Conservation (phyloP, 2,888 invertebrate species). For the Itoplectis maculator region DNA sequence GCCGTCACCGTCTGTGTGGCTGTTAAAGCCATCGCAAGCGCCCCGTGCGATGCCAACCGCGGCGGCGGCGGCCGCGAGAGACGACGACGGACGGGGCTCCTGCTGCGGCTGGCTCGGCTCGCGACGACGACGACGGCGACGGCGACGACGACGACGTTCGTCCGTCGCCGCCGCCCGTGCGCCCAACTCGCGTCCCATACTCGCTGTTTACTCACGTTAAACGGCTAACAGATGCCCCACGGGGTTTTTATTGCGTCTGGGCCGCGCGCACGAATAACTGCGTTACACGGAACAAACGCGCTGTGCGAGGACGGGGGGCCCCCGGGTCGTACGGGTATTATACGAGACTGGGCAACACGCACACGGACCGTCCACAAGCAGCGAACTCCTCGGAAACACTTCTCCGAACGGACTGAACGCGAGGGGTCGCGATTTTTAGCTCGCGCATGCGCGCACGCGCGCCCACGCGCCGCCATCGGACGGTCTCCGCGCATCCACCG, state of each 20-base stretch:
- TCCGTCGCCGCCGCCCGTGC: conserved; percentile 18
- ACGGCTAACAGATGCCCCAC: not conserved
- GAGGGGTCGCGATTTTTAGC: conserved; percentile 78
- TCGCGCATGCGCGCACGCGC: conserved; percentile 74
- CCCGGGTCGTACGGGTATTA: conserved; percentile 53
- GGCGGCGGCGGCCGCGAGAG: conserved; percentile 5
- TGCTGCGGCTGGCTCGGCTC: too few relatives aligned
- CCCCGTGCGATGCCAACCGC: conserved; percentile 31
- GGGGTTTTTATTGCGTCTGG: not conserved
- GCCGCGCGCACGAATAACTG: conserved; percentile 35
- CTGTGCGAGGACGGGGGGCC: conserved; percentile 63
- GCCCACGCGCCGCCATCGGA: conserved; percentile 16
- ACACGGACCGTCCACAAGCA: conserved; percentile 71
- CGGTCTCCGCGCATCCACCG: too few relatives aligned
- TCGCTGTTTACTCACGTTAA: conserved; percentile 35
- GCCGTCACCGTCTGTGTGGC: conserved; percentile 80
- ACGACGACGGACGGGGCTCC: conserved; percentile 37
- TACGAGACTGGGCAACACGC: conserved; percentile 67
- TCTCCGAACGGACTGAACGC: conserved; percentile 78
- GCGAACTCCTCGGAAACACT: conserved; percentile 77
- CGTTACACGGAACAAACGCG: conserved; percentile 48
- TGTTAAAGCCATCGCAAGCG: conserved; percentile 50
- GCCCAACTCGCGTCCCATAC: not conserved
- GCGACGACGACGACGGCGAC: conserved; percentile 23
- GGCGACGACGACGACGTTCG: conserved; percentile 4